Base-by-base conservation (phyloP, 2,888 invertebrate species). In the Galeopsomyia nigrocyanea region DNA sequence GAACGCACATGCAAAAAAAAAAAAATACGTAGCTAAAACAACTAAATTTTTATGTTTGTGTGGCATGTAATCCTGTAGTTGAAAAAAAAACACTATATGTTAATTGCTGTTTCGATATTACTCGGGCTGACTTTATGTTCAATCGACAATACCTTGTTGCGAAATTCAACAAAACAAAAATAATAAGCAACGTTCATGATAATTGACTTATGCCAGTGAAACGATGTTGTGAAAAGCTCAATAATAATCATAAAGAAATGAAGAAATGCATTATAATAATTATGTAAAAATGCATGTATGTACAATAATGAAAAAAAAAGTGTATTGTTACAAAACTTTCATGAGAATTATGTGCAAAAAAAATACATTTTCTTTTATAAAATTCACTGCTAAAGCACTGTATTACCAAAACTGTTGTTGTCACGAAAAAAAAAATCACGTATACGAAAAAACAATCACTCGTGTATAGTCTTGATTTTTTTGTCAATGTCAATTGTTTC, bases 81-180 rank as follows among this genome's bases (percentile, higher is more conserved):
- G 7, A n/a, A 1, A 14, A 39, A 16, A 39, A 16, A 64, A 55
- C 47, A n/a, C n/a, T n/a, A n/a, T n/a, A n/a, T 66, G 16, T 66
- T 49, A 63, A 67, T 14, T 58, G 26, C 19, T 31, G 60, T 46
- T 68, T 64, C 58, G 17, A 64, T 68, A 68, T 74, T 74, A 70
- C 68, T 68, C 64, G 71, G 68, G 62, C 68, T 71, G 68, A 71
- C 70, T 68, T 71, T 68, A 49, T 67, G 64, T 71, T 74, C 62
- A 68, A 22, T 71, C n/a, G 74, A 74, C 74, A 74, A 74, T 74
- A 74, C 51, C 31, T 17, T 47, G 56, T 64, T 74, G 64, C 64
- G 50, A 64, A 53, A 22, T 22, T 17, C n/a, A 64, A 56, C 1
- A 39, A 39, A 39, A 39, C 7, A 10, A 39, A 1, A 39, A 39